phyloP scores from a whole-genome alignment of 2,113 vertebrate genomes.

The Poicephalus gulielmi region DNA sequence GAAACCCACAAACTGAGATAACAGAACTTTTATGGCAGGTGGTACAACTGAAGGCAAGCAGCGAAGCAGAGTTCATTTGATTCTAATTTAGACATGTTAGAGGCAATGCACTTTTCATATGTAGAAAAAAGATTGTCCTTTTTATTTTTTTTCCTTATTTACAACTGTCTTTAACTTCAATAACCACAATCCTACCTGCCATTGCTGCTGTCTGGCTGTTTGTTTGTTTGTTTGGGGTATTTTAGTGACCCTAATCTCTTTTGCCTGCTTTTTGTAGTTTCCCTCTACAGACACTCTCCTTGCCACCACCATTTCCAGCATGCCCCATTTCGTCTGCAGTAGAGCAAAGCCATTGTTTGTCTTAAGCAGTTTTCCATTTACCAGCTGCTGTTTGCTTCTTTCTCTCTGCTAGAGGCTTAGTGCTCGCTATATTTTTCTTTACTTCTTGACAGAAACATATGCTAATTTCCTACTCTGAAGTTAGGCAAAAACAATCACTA shows the following conservation, averaged over 20 bases:
- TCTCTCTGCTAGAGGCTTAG: not conserved
- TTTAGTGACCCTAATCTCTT: not conserved
- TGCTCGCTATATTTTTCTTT: not conserved
- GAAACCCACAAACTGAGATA: not conserved
- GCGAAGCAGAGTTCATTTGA: not conserved
- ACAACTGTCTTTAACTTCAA: not conserved
- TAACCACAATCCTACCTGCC: not conserved
- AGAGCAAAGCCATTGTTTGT: not conserved
- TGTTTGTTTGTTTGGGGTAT: not conserved
- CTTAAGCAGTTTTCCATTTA: not conserved
- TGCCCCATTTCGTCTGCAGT: not conserved
- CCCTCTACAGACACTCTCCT: not conserved
- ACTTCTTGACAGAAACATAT: not conserved
- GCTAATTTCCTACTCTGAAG: not conserved
- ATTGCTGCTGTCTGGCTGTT: not conserved
- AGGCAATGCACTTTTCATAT: not conserved
- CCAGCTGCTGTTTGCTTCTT: not conserved
- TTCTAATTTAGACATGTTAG: not conserved
- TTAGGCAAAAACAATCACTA: not conserved
- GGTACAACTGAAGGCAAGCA: not conserved
- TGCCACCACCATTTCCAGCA: accelerated
- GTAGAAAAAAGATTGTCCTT: not conserved
- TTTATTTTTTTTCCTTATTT: not conserved
- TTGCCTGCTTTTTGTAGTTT: not conserved
- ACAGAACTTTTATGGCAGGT: not conserved